Evolutionary conservation across 2,113 vertebrate species (phyloP).

Genomic region (Gulo gulo): DNA sequence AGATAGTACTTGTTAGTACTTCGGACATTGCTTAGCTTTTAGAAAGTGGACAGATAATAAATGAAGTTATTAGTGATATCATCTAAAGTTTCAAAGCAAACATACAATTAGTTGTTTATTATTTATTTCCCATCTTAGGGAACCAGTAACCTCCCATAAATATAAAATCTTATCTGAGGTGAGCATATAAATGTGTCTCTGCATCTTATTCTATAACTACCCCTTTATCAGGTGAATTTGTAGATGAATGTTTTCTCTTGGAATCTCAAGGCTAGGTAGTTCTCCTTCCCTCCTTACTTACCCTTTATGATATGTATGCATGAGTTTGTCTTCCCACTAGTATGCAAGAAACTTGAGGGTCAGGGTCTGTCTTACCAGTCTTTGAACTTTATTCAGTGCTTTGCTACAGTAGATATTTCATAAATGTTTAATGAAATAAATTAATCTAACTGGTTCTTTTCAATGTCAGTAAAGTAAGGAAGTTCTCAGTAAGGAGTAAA

Average conservation of each 20-base stretch:
- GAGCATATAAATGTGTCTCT: neutral
- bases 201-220: neutral
- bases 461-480: neutral
- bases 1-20: neutral
- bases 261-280: neutral
- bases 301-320: neutral
- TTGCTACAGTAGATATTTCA: neutral
- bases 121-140: neutral
- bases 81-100: neutral
- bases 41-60: neutral
- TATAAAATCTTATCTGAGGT: neutral
- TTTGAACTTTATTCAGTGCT: neutral
- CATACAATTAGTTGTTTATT: neutral
- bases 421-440: slow-evolving; percentile 31
- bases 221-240: neutral
- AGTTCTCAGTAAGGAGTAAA: neutral
- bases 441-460: slow-evolving; percentile 5
- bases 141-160: neutral
- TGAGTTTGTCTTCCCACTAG: neutral
- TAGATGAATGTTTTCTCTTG: neutral
- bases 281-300: neutral
- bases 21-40: neutral
- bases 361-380: neutral
- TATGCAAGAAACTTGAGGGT: neutral
- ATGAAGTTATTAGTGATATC: neutral